Percentiles rank a stretch among this genome's conserved stretches.
phyloP scores from a whole-genome alignment of 2,113 vertebrate species.

The Ariopsis seemanni region DNA sequence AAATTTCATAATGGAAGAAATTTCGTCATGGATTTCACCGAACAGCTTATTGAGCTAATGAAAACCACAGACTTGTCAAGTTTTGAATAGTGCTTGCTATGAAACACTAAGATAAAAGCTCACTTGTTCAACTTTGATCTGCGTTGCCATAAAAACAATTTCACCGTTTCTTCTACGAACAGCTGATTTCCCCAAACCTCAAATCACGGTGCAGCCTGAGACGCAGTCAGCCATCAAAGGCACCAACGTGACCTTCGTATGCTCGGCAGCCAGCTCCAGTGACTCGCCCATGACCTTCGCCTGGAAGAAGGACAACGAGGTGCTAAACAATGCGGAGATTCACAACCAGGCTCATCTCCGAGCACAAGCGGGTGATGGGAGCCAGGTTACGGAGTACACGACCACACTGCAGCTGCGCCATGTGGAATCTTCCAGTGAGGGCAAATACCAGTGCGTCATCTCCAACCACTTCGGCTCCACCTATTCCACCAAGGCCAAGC shows the following conservation, averaged over 20 bases:
- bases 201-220: slow-evolving; percentile 96
- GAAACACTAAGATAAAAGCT: neutral
- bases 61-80: neutral
- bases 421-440: slow-evolving; percentile 88
- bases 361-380: slow-evolving; percentile 79
- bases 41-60: neutral
- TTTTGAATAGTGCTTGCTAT: neutral
- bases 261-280: slow-evolving; percentile 94
- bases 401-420: slow-evolving; percentile 85
- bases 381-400: slow-evolving; percentile 90
- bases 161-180: slow-evolving; percentile 22
- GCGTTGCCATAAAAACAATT: neutral
- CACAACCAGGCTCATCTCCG: slow-evolving; percentile 91
- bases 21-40: neutral
- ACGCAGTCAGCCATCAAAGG: slow-evolving; percentile 90
- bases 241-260: slow-evolving; percentile 90
- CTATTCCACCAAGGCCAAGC: slow-evolving; percentile 92
- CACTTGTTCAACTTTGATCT: neutral
- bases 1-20: slow-evolving; percentile 38
- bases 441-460: slow-evolving; percentile 96
- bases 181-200: slow-evolving; percentile 98
- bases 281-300: slow-evolving; percentile 97
- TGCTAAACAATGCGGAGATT: slow-evolving; percentile 85
- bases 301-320: slow-evolving; percentile 97
- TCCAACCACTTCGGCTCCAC: slow-evolving; percentile 98